phyloP scores from a whole-genome alignment of 2,113 vertebrate species.

The Damaliscus lunatus region DNA sequence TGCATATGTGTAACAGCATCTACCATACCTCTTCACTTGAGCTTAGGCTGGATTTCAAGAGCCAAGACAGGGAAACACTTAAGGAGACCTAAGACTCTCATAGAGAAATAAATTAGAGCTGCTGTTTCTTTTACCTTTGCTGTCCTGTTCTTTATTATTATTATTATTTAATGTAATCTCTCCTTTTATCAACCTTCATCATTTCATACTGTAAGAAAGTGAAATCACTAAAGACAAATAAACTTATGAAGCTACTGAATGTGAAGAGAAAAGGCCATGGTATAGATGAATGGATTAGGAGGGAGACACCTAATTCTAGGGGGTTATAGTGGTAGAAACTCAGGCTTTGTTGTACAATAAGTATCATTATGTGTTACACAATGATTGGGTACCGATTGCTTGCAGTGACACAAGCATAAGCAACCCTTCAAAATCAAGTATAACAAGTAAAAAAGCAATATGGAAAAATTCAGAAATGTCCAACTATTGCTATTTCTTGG shows the following conservation, averaged over 20 bases:
- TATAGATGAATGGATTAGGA: not conserved
- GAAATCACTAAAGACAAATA: constrained; percentile 25
- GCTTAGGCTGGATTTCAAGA: not conserved
- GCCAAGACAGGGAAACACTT: not conserved
- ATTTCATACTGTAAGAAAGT: not conserved
- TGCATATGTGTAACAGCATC: not conserved
- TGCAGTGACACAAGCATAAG: not conserved
- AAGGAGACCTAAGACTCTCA: not conserved
- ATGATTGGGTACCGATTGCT: not conserved
- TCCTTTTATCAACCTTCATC: not conserved
- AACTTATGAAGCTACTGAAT: not conserved
- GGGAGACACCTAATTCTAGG: not conserved
- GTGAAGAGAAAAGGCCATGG: not conserved
- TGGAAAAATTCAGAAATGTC: not conserved
- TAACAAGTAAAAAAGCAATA: not conserved
- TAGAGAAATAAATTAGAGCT: not conserved
- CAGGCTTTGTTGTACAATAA: not conserved
- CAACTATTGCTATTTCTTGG: constrained; percentile 14
- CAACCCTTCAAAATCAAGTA: not conserved
- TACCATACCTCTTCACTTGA: not conserved
- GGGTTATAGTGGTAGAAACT: not conserved
- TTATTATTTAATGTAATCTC: not conserved
- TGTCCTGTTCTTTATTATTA: not conserved
- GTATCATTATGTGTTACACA: not conserved
- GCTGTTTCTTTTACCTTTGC: not conserved